Percentiles rank a stretch among this genome's conserved stretches.
Evolutionary conservation across 2,888 invertebrate species (phyloP).

Genomic region (Saturnia japonica): DNA sequence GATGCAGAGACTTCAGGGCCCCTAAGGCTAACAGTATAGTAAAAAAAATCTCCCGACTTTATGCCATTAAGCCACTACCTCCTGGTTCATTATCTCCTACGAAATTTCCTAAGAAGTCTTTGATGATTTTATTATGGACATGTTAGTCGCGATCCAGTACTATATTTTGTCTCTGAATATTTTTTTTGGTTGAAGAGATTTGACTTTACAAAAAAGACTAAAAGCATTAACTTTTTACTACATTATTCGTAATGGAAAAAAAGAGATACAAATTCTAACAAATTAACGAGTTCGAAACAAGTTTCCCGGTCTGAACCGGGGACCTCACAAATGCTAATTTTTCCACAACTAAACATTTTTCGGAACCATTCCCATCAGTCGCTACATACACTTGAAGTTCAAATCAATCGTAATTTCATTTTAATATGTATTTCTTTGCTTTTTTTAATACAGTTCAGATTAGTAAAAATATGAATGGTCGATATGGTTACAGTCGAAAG

Average conservation of each 20-base stretch:
- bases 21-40: no score
- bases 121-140: no score
- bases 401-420: not conserved
- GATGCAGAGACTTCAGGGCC: no score
- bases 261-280: conserved; percentile 44
- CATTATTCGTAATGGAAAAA: conserved; percentile 41
- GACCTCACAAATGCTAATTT: conserved; percentile 65
- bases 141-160: no score
- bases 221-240: conserved; percentile 26
- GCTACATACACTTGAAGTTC: conserved; percentile 34
- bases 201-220: not conserved
- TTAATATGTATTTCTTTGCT: not conserved
- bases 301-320: conserved; percentile 34
- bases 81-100: no score
- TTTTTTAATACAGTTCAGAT: not conserved
- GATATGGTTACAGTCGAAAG: no score
- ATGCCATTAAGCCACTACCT: no score
- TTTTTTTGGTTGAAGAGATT: not conserved
- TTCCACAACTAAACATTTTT: conserved; percentile 66
- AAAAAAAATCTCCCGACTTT: no score
- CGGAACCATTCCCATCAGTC: conserved; percentile 47
- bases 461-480: no score
- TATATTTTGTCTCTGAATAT: no score
- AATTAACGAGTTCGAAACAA: conserved; percentile 44
- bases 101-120: no score